Evolutionary conservation across 2,888 invertebrate genomes (phyloP), one percentile per base, ranked within the genome.

Genomic region (Troides oblongomaculatus): DNA sequence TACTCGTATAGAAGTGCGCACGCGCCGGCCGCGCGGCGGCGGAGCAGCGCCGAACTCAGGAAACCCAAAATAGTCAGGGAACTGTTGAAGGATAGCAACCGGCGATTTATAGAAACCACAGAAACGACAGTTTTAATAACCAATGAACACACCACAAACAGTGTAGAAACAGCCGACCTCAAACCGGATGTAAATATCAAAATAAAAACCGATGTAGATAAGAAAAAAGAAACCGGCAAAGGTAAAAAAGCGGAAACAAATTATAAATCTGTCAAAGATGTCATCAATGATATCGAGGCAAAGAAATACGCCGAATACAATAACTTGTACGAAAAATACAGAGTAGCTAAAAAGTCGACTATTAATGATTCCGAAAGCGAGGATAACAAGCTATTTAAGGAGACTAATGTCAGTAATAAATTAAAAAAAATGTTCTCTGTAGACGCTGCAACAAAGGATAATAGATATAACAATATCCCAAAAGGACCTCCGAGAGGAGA

Each of bases 31-130:
- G 7, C 66, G 5, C 21, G 59, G n/a, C 53, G 70, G 7, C 67
- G 61, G 53, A 64, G 64, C 14, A 70, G 70, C 23, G 57, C 30
- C 5, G 70, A 70, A 56, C 53, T 64, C 18, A 64, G 70, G n/a
- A 67, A 36, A 30, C 70, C 70, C 21, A 64, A 61, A 67, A 57
- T 70, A 12, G 70, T 70, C 0, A 60, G 30, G 21, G 70, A 67
- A 64, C n/a, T 70, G 53, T 62, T 57, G 17, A 70, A 70, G 30
- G 61, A 71, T 60, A 68, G 67, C 36, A 70, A 64, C 17, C 70
- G 72, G 64, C 67, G 59, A 10, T 39, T 6, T 71, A 25, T 39
- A 71, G 64, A 67, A 70, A 72, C 46, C 5, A 53, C 3, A 30
- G 62, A 43, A 17, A 46, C 17, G 17, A 61, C 4, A 8, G n/a